A percentile compares a stretch with the other conserved stretches of the same genome.
Evolutionary conservation across 2,888 invertebrate species (phyloP).

Genomic region (Napeogenes sylphis): DNA sequence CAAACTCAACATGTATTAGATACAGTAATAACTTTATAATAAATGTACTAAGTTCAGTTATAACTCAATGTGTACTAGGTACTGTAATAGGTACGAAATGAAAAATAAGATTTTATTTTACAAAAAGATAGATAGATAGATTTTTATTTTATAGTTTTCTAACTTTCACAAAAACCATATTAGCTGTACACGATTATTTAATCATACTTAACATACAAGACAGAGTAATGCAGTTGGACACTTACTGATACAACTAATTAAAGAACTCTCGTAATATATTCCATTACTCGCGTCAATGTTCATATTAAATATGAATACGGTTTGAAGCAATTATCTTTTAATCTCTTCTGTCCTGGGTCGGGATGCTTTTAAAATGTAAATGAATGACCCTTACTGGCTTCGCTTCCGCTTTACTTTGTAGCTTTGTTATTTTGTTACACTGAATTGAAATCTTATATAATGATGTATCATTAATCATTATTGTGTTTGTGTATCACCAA

Average conservation of each 20-base stretch:
- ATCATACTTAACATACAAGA: too few relatives aligned
- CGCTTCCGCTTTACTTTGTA: slow-evolving; percentile 21
- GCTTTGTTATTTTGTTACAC: slow-evolving; percentile 7
- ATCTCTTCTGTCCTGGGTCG: slow-evolving; percentile 35
- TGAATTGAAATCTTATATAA: slow-evolving; percentile 7
- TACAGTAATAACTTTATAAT: too few relatives aligned
- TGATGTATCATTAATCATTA: slow-evolving; percentile 1
- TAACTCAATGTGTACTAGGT: too few relatives aligned
- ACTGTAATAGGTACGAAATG: too few relatives aligned
- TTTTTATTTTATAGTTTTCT: too few relatives aligned
- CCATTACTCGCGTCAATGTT: slow-evolving; percentile 39
- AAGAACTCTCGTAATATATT: slow-evolving; percentile 26
- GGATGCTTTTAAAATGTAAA: slow-evolving; percentile 46
- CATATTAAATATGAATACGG: slow-evolving; percentile 42
- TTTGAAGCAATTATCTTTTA: slow-evolving; percentile 44
- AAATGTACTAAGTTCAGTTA: too few relatives aligned
- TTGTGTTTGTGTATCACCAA: not conserved
- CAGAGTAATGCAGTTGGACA: too few relatives aligned
- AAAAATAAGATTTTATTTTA: too few relatives aligned
- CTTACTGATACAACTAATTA: not conserved
- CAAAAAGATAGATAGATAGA: too few relatives aligned
- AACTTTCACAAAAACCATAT: too few relatives aligned
- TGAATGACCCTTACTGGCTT: slow-evolving; percentile 32
- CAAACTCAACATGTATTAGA: too few relatives aligned
- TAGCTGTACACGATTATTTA: too few relatives aligned